Percentiles rank a stretch among this genome's conserved stretches.
Conservation (phyloP, 1,140 invertebrate species). For the Procambarus clarkii region DNA sequence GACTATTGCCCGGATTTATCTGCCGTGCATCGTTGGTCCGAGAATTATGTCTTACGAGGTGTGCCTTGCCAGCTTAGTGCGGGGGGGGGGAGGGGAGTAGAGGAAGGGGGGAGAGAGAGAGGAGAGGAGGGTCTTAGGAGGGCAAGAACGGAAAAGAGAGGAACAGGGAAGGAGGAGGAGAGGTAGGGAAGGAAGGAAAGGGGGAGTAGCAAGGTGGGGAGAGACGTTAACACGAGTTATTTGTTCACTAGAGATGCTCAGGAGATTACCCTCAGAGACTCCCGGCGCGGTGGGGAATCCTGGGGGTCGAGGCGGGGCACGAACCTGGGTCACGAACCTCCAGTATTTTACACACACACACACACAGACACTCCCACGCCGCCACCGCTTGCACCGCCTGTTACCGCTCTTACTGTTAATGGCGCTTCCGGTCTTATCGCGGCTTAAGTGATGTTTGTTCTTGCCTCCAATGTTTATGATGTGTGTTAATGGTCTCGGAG, state of each 20-base stretch:
- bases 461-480: too few relatives aligned
- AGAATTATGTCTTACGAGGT: slow-evolving; percentile 21
- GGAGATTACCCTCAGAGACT: slow-evolving; percentile 2
- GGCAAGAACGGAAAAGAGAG: not conserved
- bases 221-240: not conserved
- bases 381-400: too few relatives aligned
- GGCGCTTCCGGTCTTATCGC: too few relatives aligned
- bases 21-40: slow-evolving; percentile 18
- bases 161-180: not conserved
- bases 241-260: slow-evolving; percentile 1
- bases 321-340: not conserved
- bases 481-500: too few relatives aligned
- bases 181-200: too few relatives aligned
- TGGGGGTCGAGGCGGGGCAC: not conserved
- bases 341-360: not conserved
- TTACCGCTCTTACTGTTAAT: too few relatives aligned
- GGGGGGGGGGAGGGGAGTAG: not conserved
- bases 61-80: not conserved
- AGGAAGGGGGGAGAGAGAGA: not conserved
- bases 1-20: slow-evolving; percentile 4
- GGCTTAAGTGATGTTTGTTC: too few relatives aligned
- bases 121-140: not conserved
- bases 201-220: too few relatives aligned
- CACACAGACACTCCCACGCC: not conserved
- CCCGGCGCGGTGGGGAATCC: not conserved